Conservation (phyloP, 1,140 invertebrate genomes). For the Lepidostoma basale region DNA sequence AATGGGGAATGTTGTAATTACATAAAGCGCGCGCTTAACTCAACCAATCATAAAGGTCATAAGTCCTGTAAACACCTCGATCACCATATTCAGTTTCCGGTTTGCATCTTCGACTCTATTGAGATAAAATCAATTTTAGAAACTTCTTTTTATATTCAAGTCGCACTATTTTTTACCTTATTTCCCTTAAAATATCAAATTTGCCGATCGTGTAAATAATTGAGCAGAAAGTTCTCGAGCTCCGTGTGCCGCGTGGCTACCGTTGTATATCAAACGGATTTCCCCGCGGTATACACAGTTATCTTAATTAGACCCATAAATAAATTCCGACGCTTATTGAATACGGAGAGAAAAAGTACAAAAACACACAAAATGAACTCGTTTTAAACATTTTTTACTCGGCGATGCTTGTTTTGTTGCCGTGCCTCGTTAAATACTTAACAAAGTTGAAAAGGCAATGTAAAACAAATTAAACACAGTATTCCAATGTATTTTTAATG, state of each 20-base stretch:
- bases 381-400: neutral
- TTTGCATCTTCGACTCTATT: no score
- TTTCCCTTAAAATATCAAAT: no score
- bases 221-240: neutral
- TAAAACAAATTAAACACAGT: slow-evolving; percentile 23
- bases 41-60: no score
- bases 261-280: slow-evolving; percentile 38
- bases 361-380: neutral
- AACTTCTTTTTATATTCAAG: no score
- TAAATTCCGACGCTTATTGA: slow-evolving; percentile 36
- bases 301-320: slow-evolving; percentile 38
- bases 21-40: no score
- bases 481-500: slow-evolving; percentile 18
- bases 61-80: no score
- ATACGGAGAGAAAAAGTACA: slow-evolving; percentile 27
- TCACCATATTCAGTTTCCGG: no score
- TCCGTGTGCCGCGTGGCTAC: neutral
- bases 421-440: slow-evolving; percentile 18
- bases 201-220: no score
- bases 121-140: no score
- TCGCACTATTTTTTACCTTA: no score
- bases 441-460: slow-evolving; percentile 20
- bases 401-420: neutral
- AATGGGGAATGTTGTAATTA: no score
- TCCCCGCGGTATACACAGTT: slow-evolving; percentile 32